phyloP scores from a whole-genome alignment of 2,113 vertebrate genomes.

The Danionella cerebrum region DNA sequence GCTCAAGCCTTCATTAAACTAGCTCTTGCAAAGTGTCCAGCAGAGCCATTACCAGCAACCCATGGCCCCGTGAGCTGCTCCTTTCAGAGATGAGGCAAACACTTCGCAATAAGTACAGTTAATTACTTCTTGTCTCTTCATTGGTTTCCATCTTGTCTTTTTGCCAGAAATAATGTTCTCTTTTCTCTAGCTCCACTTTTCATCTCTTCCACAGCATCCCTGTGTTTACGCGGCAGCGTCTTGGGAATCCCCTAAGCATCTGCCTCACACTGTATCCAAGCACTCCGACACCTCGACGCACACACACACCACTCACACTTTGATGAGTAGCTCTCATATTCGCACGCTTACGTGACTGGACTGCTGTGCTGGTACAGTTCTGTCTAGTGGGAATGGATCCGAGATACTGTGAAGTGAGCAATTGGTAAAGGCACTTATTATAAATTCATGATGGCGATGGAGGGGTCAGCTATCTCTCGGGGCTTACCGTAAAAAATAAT shows the following conservation, averaged over 20 bases:
- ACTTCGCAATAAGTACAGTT: background rate
- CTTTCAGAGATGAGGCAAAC: slow-evolving; percentile 1
- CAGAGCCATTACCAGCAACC: slow-evolving; percentile 17
- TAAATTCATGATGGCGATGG: slow-evolving; percentile 39
- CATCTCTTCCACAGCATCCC: background rate
- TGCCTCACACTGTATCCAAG: background rate
- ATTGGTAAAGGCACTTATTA: slow-evolving; percentile 29
- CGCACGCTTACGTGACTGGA: slow-evolving; percentile 1
- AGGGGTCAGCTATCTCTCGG: slow-evolving; percentile 25
- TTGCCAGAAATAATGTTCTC: no score
- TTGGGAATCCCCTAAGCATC: background rate
- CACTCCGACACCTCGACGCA: slow-evolving; percentile 4
- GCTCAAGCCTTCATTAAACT: background rate
- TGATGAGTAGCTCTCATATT: slow-evolving; percentile 19
- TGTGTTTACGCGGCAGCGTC: background rate
- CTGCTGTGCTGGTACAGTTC: slow-evolving; percentile 4
- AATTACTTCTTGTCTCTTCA: background rate
- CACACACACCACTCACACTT: background rate
- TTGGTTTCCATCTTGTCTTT: background rate
- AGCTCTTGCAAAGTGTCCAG: slow-evolving; percentile 10
- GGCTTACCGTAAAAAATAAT: slow-evolving; percentile 9
- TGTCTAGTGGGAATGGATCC: background rate
- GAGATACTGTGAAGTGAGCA: slow-evolving; percentile 3
- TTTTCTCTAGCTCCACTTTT: background rate
- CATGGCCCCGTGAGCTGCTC: background rate